Evolutionary conservation across 2,888 invertebrate species (phyloP), one percentile per base, ranked within the genome.

Genomic region (Caenorhabditis japonica): DNA sequence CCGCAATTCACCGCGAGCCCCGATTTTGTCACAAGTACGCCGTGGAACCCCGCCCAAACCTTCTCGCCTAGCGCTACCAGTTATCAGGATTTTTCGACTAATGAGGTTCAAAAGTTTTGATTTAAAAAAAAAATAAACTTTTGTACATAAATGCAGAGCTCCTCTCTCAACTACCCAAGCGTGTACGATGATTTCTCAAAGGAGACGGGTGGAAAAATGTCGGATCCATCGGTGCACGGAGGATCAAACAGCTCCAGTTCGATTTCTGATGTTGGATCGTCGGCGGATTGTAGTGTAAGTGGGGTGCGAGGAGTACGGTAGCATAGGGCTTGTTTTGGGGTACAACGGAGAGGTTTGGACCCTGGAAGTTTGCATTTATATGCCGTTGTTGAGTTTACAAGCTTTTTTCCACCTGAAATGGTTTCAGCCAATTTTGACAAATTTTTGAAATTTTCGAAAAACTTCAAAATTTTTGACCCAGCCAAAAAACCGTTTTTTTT

Each of bases 221-320:
- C 62, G 10, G 64, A 49, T 39, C 55, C 56, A 21, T 64, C 64
- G 5, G 49, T 64, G n/a, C 64, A 64, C 39, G 56, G 27, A 5
- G 46, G 64, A 47, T 64, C 64, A 12, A 68, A 58, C 15, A 58
- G 36, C 51, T 68, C 58, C 38, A 68, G 66, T 46, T 58, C 66
- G 10, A 68, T 58, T 44, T 68, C 66, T 17, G 58, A 68, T 38
- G 56, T 52, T 7, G 66, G 58, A 52, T 58, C 58, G 10, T 68
- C 66, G 4, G 58, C 38, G 4, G 66, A 68, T 44, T 68, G 66
- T 52, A 68, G 58, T 58, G 66, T 68, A 44, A 68, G 66, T 68
- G 21, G 10, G 30, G 30, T 30, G n/a, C 23, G 12, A 17, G 10
- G 10, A 10, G 4, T 55, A 55, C 55, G 12, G 55, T 55, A 55